Percentiles rank a stretch among this genome's conserved stretches.
phyloP scores from a whole-genome alignment of 2,113 vertebrate species.

The Rhinolophus sinicus region DNA sequence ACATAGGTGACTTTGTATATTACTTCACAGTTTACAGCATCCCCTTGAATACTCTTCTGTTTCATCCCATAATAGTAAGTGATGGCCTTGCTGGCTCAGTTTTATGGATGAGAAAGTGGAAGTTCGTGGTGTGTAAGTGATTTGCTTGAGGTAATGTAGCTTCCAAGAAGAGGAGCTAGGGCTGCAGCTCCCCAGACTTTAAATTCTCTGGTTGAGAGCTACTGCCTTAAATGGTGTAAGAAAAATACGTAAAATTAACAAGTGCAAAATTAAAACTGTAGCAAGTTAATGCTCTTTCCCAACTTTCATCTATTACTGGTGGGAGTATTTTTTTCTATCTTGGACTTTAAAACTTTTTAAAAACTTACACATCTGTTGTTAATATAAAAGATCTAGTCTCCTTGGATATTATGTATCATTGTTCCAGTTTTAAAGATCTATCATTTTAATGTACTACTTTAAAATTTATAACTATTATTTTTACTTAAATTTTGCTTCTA shows the following conservation, averaged over 20 bases:
- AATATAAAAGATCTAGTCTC: not conserved
- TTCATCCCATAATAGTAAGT: not conserved
- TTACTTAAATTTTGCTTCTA: not conserved
- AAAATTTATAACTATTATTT: not conserved
- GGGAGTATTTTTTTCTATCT: not conserved
- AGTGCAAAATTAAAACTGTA: not conserved
- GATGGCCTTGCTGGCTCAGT: not conserved
- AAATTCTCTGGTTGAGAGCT: not conserved
- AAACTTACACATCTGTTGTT: not conserved
- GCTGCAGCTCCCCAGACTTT: not conserved
- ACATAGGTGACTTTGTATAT: not conserved
- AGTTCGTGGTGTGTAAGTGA: not conserved
- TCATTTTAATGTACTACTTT: conserved; percentile 8
- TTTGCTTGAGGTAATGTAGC: not conserved
- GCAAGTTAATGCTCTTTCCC: not conserved
- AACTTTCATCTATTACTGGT: not conserved
- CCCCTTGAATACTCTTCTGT: not conserved
- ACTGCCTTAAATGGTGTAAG: not conserved
- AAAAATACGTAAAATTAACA: conserved; percentile 28
- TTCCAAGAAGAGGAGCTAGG: not conserved
- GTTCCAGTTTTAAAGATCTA: not conserved
- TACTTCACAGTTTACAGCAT: not conserved
- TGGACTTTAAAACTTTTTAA: not conserved
- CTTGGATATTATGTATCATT: not conserved
- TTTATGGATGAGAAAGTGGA: not conserved